phyloP scores from a whole-genome alignment of 2,113 vertebrate genomes.

The Eira barbara region DNA sequence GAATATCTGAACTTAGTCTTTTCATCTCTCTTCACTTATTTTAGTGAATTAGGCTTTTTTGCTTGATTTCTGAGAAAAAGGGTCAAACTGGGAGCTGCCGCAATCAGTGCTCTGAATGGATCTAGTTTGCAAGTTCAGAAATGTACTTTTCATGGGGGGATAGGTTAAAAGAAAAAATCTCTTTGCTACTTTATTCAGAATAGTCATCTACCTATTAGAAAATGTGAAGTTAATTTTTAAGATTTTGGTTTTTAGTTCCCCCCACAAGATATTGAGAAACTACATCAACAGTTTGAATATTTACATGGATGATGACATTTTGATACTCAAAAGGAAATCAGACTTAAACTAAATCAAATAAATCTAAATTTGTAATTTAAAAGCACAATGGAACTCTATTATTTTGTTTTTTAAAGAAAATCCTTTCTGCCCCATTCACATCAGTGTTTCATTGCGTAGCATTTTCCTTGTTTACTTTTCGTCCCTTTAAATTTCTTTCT shows the following conservation, averaged over 20 bases:
- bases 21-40: neutral
- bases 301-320: neutral
- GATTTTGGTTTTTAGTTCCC: neutral
- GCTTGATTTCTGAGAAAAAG: neutral
- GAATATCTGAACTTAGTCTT: neutral
- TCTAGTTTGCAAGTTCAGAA: neutral
- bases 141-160: neutral
- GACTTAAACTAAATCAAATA: neutral
- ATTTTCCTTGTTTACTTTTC: slow-evolving; percentile 67
- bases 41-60: neutral
- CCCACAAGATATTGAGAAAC: slow-evolving; percentile 21
- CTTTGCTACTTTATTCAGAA: slow-evolving; percentile 1
- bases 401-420: slow-evolving; percentile 52
- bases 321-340: slow-evolving; percentile 38
- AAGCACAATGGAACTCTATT: slow-evolving; percentile 49
- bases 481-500: slow-evolving; percentile 61
- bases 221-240: slow-evolving; percentile 3
- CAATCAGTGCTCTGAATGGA: neutral
- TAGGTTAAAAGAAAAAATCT: neutral
- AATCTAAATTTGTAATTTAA: slow-evolving; percentile 59
- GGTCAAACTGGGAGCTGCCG: neutral
- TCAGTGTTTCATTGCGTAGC: slow-evolving; percentile 42
- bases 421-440: slow-evolving; percentile 11
- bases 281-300: neutral
- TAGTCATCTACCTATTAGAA: neutral